These are phyloP conservation scores for Gallinago media DNA, from an alignment of 2,113 vertebrate genomes.

Conservation along the genomic window DNA sequence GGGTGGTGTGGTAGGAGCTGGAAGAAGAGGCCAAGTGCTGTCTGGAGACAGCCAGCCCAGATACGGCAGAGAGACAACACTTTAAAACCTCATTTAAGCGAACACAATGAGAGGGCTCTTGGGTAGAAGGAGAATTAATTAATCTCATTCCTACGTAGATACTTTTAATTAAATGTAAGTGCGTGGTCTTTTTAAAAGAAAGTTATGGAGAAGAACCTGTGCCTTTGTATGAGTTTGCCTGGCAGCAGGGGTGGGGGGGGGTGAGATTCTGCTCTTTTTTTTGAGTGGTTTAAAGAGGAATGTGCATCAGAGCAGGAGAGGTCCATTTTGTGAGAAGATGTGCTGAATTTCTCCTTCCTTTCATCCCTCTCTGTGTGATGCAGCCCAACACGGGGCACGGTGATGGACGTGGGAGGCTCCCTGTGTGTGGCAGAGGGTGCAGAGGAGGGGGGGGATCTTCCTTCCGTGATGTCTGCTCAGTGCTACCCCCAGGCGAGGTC, in stretches of 20 bases:
- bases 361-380: rapidly evolving
- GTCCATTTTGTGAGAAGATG: background rate
- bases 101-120: constrained; percentile 82
- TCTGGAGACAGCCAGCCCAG: constrained; percentile 75
- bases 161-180: constrained; percentile 82
- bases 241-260: background rate
- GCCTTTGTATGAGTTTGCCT: background rate
- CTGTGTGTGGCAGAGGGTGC: rapidly evolving
- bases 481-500: background rate
- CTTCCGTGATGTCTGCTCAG: rapidly evolving
- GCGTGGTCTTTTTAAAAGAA: constrained; percentile 44
- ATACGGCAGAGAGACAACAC: constrained; percentile 66
- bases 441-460: background rate
- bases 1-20: background rate
- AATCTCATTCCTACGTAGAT: constrained; percentile 78
- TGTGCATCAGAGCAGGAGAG: background rate
- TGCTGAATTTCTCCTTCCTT: background rate
- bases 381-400: rapidly evolving
- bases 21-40: constrained; percentile 48
- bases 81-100: constrained; percentile 79
- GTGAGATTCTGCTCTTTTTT: background rate
- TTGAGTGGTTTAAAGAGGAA: background rate
- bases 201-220: background rate
- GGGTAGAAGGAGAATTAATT: constrained; percentile 82
- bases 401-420: rapidly evolving